Evolutionary conservation across 2,113 vertebrate species (phyloP).

Genomic region (Turdus rufiventris): DNA sequence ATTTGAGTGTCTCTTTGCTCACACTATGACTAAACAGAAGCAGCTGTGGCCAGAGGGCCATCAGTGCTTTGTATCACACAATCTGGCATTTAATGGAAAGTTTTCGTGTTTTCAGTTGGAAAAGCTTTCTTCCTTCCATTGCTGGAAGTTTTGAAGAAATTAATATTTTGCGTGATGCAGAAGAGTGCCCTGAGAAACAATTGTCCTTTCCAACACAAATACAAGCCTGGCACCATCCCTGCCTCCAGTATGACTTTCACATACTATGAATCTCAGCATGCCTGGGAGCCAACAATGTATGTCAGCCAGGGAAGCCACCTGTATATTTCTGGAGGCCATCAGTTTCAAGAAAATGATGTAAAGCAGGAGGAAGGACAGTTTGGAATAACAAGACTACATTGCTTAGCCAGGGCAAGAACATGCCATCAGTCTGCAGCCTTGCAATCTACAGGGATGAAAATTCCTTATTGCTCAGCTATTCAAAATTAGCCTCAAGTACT

Average conservation of each 20-base stretch:
- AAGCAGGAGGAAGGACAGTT: neutral
- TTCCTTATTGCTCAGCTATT: neutral
- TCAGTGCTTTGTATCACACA: constrained; percentile 65
- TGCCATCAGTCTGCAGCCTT: neutral
- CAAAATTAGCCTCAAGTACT: neutral
- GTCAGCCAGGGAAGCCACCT: neutral
- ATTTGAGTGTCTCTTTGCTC: constrained; percentile 66
- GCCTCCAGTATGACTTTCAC: neutral
- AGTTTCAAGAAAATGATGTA: neutral
- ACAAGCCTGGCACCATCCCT: neutral
- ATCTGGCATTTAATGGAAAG: constrained; percentile 70
- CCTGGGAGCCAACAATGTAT: neutral
- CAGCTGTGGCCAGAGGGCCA: constrained; percentile 76
- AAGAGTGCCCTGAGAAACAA: constrained; percentile 34
- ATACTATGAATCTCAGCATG: neutral
- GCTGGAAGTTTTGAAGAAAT: constrained; percentile 61
- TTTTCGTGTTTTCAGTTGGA: constrained; percentile 53
- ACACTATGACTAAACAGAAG: constrained; percentile 79
- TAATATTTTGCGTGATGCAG: constrained; percentile 42
- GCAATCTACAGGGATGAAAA: neutral
- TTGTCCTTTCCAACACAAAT: neutral
- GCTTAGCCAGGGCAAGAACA: neutral
- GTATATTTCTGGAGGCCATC: neutral
- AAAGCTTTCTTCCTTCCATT: constrained; percentile 47
- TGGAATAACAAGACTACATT: neutral